These are phyloP conservation scores for Semnornis frantzii DNA, from an alignment of 2,113 vertebrate species.

Conservation along the genomic window DNA sequence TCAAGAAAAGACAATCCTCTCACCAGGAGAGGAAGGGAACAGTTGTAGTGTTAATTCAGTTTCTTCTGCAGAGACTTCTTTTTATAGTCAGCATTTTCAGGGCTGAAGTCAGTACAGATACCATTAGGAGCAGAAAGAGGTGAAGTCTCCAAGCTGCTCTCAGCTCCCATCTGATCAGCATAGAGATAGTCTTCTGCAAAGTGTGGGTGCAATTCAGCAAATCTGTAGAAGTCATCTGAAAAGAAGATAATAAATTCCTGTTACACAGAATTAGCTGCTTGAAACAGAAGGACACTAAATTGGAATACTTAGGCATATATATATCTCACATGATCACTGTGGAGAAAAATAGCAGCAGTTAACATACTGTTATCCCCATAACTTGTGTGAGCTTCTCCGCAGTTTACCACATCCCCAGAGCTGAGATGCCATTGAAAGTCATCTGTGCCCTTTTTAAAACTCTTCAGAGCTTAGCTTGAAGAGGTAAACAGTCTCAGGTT, in stretches of 20 bases:
- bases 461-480: not conserved
- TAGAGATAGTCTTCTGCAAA: slow-evolving; percentile 89
- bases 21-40: slow-evolving; percentile 81
- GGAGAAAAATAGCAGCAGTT: slow-evolving; percentile 47
- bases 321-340: not conserved
- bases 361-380: not conserved
- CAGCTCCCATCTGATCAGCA: slow-evolving; percentile 75
- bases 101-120: slow-evolving; percentile 95
- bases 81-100: slow-evolving; percentile 69
- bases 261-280: slow-evolving; percentile 34
- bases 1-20: slow-evolving; percentile 63
- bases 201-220: slow-evolving; percentile 82
- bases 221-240: slow-evolving; percentile 88
- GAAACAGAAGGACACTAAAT: slow-evolving; percentile 49
- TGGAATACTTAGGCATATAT: slow-evolving; percentile 6
- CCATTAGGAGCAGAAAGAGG: slow-evolving; percentile 82
- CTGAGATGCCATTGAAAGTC: not conserved
- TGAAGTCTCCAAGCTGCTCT: slow-evolving; percentile 62
- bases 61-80: slow-evolving; percentile 75
- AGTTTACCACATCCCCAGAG: not conserved
- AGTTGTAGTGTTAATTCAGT: slow-evolving; percentile 78
- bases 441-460: not conserved
- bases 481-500: not conserved
- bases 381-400: slow-evolving; percentile 13
- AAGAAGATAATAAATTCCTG: not conserved